A percentile compares a stretch with the other conserved stretches of the same genome.
phyloP scores from a whole-genome alignment of 2,113 vertebrate genomes.

The Pungitius pungitius region DNA sequence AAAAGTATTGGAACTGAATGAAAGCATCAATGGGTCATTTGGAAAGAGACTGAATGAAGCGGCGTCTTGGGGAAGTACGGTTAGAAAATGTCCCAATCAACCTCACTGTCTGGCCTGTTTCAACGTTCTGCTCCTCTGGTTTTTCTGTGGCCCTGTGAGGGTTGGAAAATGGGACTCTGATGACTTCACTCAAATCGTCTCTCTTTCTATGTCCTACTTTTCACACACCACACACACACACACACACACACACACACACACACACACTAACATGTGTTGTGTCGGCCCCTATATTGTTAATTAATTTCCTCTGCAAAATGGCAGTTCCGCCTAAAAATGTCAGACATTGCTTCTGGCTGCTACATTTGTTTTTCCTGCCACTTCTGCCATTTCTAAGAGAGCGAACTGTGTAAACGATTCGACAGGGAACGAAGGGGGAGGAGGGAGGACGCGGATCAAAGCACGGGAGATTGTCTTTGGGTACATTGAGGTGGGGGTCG shows the following conservation, averaged over 20 bases:
- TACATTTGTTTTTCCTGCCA: background rate
- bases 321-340: background rate
- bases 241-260: too few relatives aligned
- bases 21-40: slow-evolving; percentile 36
- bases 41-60: slow-evolving; percentile 55
- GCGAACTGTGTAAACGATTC: background rate
- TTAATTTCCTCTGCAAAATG: background rate
- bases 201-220: background rate
- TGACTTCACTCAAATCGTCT: background rate
- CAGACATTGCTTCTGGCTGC: background rate
- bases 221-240: too few relatives aligned
- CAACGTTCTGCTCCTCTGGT: slow-evolving; percentile 27
- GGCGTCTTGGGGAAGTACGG: slow-evolving; percentile 59
- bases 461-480: background rate
- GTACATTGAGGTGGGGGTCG: background rate
- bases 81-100: slow-evolving; percentile 70
- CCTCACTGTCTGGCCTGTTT: slow-evolving; percentile 54
- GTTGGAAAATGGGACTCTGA: background rate
- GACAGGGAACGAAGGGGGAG: background rate
- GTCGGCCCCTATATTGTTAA: too few relatives aligned
- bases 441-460: background rate
- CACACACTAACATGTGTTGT: too few relatives aligned
- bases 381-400: background rate
- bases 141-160: background rate
- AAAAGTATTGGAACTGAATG: slow-evolving; percentile 55